phyloP scores from a whole-genome alignment of 2,113 vertebrate species.

The Clarias gariepinus region DNA sequence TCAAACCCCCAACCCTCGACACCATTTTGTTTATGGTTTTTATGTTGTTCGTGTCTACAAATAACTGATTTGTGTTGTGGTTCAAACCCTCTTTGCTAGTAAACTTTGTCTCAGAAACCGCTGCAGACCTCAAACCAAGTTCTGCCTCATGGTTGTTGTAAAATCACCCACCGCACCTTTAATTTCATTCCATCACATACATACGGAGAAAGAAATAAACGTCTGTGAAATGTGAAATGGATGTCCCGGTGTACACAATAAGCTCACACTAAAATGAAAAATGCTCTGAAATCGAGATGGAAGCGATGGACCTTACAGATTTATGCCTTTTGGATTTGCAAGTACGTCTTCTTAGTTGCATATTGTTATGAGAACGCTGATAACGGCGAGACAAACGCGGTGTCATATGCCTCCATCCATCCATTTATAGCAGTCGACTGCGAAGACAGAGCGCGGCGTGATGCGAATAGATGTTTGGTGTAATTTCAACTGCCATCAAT shows the following conservation, averaged over 20 bases:
- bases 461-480: slow-evolving; percentile 58
- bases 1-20: no score
- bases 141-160: background rate
- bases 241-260: slow-evolving; percentile 24
- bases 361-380: slow-evolving; percentile 37
- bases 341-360: slow-evolving; percentile 35
- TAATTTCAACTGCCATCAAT: slow-evolving; percentile 58
- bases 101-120: background rate
- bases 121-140: background rate
- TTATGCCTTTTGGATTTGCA: slow-evolving; percentile 24
- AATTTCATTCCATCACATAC: background rate
- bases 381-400: slow-evolving; percentile 30
- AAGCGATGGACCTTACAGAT: slow-evolving; percentile 25
- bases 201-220: background rate
- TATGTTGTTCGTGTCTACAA: background rate
- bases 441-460: slow-evolving; percentile 26
- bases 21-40: no score
- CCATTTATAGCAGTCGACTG: background rate
- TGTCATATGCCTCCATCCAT: slow-evolving; percentile 25
- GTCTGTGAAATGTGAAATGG: slow-evolving; percentile 4
- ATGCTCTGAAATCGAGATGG: slow-evolving; percentile 17
- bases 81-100: background rate
- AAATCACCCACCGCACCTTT: background rate
- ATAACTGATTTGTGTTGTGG: background rate
- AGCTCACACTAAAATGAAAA: background rate